Conservation (phyloP, 2,797 vertebrate genomes). For the Melanotaenia trifasciata region DNA sequence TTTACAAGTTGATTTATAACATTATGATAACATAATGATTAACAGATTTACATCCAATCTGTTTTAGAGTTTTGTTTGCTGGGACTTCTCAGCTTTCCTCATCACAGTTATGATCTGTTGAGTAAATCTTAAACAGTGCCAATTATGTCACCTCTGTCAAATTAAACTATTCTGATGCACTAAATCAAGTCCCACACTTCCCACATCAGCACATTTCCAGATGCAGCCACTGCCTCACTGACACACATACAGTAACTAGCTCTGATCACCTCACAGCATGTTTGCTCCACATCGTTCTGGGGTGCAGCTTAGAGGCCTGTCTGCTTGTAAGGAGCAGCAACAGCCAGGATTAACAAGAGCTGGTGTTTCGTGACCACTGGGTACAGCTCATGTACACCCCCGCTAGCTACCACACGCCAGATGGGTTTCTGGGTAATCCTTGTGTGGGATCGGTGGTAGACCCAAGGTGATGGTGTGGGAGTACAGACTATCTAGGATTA, state of each 20-base stretch:
- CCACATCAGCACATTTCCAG: slow-evolving; percentile 47
- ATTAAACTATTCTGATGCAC: slow-evolving; percentile 29
- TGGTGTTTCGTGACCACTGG: slow-evolving; percentile 25
- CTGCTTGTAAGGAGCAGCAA: slow-evolving; percentile 36
- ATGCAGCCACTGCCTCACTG: slow-evolving; percentile 20
- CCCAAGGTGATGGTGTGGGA: slow-evolving; percentile 17
- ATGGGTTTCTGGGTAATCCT: slow-evolving; percentile 80
- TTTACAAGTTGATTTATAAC: not conserved
- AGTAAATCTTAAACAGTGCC: slow-evolving; percentile 14
- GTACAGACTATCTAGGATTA: slow-evolving; percentile 32
- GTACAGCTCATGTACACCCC: slow-evolving; percentile 20
- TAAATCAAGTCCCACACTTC: slow-evolving; percentile 35
- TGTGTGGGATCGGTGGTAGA: slow-evolving; percentile 51
- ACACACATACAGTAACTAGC: slow-evolving; percentile 46
- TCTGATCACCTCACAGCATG: slow-evolving; percentile 37
- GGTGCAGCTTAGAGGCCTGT: slow-evolving; percentile 40
- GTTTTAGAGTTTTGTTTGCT: not conserved
- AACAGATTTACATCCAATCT: not conserved
- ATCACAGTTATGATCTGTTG: slow-evolving; percentile 10
- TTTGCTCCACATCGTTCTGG: slow-evolving; percentile 26
- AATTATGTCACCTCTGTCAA: slow-evolving; percentile 25
- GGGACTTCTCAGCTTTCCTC: slow-evolving; percentile 7
- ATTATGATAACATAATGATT: not conserved
- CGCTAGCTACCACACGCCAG: slow-evolving; percentile 44
- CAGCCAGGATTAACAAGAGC: slow-evolving; percentile 47